Base-by-base conservation (phyloP, 2,797 vertebrate genomes). In the Salmo trutta region DNA sequence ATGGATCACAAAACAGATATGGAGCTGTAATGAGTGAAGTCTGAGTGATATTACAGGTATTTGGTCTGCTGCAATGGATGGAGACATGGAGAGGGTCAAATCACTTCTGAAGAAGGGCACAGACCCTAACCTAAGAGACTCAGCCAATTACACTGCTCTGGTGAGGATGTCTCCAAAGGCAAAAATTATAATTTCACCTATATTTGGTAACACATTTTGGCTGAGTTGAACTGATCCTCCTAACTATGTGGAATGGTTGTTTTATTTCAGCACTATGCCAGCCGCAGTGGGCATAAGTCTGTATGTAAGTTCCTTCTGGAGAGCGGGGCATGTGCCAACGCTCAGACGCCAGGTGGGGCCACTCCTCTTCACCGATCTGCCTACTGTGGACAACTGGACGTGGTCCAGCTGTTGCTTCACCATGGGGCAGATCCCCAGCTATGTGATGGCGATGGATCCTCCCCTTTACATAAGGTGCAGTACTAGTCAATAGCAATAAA, bases 21-120 rank as follows among this genome's bases (percentile, higher is more conserved):
- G 2, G 14, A 33, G 2, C 12, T 71, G 12, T 59, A 14, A 75
- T 69, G 15, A 51, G 19, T 54, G 5, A 67, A 68, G 31, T 82
- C 36, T 77, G 3, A 27, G 29, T 68, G 66, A 6, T 64, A 19
- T 0, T 87, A 77, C 87, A 98, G 97, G 97, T 76, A 96, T 97
- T 86, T 98, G 97, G 97, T 94, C 95, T 8, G 97, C 97, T 78
- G 97, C 97, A 29, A 85, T 96, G 92, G 91, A 96, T 67, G 96
- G 96, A 65, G 95, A 98, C 86, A 83, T 96, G 82, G 83, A 85
- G 12, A 91, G 94, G 69, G 93, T 97, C 12, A 83, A 77, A 74
- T 74, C 82, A 15, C 86, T 97, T 47, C 82, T 97, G 76, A 92
- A 93, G 77, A 96, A 94, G 77, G 90, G 94, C 2, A 90, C 87